These are phyloP conservation scores for Pecten maximus DNA, from an alignment of 2,888 invertebrate genomes.

Conservation along the genomic window DNA sequence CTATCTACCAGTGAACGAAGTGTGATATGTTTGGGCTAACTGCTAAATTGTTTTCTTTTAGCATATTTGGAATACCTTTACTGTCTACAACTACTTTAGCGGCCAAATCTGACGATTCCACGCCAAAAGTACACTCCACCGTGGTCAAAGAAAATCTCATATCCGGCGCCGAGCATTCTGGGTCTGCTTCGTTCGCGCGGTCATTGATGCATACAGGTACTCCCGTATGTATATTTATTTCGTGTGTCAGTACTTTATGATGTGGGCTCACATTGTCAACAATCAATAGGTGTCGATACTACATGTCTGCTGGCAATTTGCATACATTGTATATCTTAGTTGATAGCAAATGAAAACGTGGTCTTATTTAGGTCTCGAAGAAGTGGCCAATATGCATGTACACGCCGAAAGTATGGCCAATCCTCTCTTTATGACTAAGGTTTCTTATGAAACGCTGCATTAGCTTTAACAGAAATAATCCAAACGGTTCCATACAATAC, in stretches of 20 bases:
- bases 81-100: not conserved
- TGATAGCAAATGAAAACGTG: not conserved
- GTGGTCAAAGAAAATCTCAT: not conserved
- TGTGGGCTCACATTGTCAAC: not conserved
- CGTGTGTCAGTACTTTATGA: not conserved
- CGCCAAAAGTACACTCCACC: not conserved
- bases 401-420: too few relatives aligned
- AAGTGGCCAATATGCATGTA: not conserved
- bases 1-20: not conserved
- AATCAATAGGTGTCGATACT: not conserved
- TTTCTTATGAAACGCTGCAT: too few relatives aligned
- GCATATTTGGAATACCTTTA: not conserved
- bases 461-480: too few relatives aligned
- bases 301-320: not conserved
- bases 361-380: not conserved
- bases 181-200: not conserved
- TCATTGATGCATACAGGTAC: conserved; percentile 9
- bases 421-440: too few relatives aligned
- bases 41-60: not conserved
- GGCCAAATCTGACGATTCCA: not conserved
- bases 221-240: not conserved
- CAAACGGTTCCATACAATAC: too few relatives aligned
- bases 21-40: not conserved
- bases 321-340: not conserved
- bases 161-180: not conserved